Percentiles rank a stretch among this genome's conserved stretches.
Conservation (phyloP, 30 jellyfish, hydroid and myxozoan species). For the Mastigias papua region DNA sequence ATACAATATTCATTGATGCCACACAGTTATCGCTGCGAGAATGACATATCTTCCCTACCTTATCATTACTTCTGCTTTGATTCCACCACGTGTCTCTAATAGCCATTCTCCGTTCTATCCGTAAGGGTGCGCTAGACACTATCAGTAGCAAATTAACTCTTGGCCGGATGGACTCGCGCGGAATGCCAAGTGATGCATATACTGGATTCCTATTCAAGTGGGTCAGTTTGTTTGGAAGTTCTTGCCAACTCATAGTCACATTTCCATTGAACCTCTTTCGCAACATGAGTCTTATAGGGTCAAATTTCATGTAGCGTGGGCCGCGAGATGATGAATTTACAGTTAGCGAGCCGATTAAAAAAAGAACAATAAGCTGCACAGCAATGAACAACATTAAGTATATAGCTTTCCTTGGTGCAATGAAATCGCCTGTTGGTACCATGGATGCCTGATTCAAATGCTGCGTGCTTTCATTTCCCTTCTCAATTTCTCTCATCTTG, state of each 20-base stretch:
- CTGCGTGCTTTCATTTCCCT: not conserved
- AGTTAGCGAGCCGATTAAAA: not conserved
- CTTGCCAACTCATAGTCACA: constrained; percentile 1
- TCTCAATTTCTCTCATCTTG: not conserved
- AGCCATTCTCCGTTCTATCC: constrained; percentile 60
- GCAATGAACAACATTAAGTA: not conserved
- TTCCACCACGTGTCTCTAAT: constrained; percentile 81
- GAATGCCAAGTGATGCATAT: constrained; percentile 27
- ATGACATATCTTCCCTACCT: not conserved
- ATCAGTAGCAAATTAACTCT: constrained; percentile 31
- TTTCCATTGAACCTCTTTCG: not conserved
- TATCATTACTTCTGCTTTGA: constrained; percentile 31
- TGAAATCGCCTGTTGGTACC: not conserved
- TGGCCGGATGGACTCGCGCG: not conserved
- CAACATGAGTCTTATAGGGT: not conserved
- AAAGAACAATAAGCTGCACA: not conserved
- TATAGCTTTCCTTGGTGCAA: not conserved
- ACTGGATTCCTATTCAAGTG: constrained; percentile 12
- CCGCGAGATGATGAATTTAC: not conserved
- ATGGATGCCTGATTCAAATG: not conserved
- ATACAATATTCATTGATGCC: too few relatives aligned
- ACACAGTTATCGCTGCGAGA: too few relatives aligned
- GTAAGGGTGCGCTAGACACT: constrained; percentile 69
- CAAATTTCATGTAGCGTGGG: not conserved
- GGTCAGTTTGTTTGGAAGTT: not conserved